Evolutionary conservation across 2,113 vertebrate genomes (phyloP).

Genomic region (Calonectris borealis): DNA sequence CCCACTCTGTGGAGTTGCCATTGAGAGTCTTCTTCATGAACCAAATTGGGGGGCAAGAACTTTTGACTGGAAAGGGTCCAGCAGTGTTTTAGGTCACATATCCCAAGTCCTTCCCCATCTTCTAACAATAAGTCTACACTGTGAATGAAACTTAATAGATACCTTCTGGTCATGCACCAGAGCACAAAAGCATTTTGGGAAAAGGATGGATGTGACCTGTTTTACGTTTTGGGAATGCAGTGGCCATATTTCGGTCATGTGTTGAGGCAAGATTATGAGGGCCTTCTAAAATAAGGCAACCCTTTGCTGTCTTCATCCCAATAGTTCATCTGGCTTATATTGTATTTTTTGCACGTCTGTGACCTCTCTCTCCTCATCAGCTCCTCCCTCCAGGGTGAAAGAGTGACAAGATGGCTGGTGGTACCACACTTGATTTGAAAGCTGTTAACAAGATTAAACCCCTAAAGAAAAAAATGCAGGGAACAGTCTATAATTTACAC

Average conservation of each 20-base stretch:
- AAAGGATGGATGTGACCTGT: background rate
- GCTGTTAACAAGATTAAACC: background rate
- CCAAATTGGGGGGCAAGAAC: background rate
- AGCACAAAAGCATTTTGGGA: background rate
- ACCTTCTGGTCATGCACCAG: background rate
- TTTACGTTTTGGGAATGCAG: background rate
- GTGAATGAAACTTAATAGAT: background rate
- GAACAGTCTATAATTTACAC: background rate
- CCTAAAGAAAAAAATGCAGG: background rate
- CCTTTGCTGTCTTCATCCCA: background rate
- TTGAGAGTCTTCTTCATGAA: background rate
- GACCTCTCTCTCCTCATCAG: background rate
- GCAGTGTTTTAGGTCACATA: background rate
- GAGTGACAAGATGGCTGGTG: background rate
- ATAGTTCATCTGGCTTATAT: background rate
- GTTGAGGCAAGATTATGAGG: background rate
- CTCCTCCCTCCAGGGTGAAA: background rate
- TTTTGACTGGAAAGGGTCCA: background rate
- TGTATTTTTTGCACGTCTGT: background rate
- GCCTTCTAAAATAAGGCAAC: background rate
- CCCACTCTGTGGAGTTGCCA: rapidly evolving
- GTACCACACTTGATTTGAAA: background rate
- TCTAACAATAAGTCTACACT: rapidly evolving
- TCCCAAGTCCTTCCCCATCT: background rate
- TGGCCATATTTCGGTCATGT: background rate